A percentile compares a stretch with the other conserved stretches of the same genome.
Evolutionary conservation across 2,888 invertebrate species (phyloP).

Genomic region (Chydorus sphaericus): DNA sequence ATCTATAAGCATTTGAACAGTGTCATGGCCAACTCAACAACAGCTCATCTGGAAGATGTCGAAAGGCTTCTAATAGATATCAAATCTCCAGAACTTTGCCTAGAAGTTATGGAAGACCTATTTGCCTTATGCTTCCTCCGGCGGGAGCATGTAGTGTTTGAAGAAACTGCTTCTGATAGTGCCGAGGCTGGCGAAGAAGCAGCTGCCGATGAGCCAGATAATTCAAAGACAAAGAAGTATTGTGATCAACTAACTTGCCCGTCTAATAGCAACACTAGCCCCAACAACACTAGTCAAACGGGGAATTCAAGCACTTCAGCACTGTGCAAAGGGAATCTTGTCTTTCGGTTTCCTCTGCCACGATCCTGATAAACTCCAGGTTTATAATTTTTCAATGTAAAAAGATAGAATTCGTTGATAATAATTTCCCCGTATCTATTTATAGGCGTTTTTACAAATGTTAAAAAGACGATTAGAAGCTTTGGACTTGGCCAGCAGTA

Average conservation of each 20-base stretch:
- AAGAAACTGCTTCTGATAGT: constrained; percentile 31
- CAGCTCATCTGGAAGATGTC: neutral
- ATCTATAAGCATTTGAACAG: neutral
- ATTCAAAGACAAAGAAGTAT: neutral
- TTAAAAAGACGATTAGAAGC: neutral
- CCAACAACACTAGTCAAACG: constrained; percentile 1
- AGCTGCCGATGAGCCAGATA: constrained; percentile 24
- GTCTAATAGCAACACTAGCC: constrained; percentile 8
- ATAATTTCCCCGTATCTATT: too few relatives aligned
- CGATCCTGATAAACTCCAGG: neutral
- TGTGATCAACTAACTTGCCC: neutral
- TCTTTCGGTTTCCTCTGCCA: constrained; percentile 7
- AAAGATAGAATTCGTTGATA: too few relatives aligned
- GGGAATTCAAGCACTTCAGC: neutral
- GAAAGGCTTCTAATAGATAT: neutral
- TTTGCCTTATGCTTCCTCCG: constrained; percentile 53
- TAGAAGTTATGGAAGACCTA: constrained; percentile 53
- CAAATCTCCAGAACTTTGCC: neutral
- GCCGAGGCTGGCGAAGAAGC: constrained; percentile 35
- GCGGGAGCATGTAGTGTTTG: constrained; percentile 40
- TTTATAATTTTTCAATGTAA: neutral
- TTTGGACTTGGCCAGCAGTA: neutral
- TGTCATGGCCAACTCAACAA: neutral
- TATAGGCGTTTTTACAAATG: too few relatives aligned
- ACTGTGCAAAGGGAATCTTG: constrained; percentile 2